Evolutionary conservation across 2,797 vertebrate species (phyloP).

Genomic region (Lagorchestes hirsutus): DNA sequence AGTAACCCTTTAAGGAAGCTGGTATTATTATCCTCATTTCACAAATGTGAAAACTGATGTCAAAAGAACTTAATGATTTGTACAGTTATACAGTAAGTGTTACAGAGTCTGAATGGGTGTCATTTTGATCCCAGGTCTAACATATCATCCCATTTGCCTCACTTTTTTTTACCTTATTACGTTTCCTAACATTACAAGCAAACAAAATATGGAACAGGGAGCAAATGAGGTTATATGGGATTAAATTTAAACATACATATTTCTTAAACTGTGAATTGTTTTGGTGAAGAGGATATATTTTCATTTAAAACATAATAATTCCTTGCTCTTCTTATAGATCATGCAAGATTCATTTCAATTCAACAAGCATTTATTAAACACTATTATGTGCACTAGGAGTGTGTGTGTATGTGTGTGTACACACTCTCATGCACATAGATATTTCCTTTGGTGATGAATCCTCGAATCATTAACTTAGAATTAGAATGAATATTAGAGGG

Average conservation of each 20-base stretch:
- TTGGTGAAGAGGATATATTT: neutral
- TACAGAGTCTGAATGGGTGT: neutral
- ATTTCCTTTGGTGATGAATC: neutral
- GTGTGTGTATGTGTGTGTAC: neutral
- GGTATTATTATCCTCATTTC: neutral
- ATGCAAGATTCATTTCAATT: neutral
- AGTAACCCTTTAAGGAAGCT: neutral
- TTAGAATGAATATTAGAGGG: neutral
- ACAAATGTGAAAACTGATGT: neutral
- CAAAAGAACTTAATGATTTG: neutral
- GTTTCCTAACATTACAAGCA: constrained; percentile 2
- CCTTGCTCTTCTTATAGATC: neutral
- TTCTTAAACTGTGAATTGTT: neutral
- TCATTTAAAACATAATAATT: neutral
- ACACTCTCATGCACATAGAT: neutral
- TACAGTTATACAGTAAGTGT: neutral
- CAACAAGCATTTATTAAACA: neutral
- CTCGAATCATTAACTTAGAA: neutral
- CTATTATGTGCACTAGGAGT: neutral
- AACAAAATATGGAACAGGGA: neutral
- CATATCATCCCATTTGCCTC: neutral
- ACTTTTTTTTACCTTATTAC: constrained; percentile 12
- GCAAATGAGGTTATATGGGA: neutral
- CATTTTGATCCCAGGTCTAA: neutral
- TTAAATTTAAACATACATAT: neutral